Conservation (phyloP, 2,888 invertebrate genomes). For the Miltochrista miniata region DNA sequence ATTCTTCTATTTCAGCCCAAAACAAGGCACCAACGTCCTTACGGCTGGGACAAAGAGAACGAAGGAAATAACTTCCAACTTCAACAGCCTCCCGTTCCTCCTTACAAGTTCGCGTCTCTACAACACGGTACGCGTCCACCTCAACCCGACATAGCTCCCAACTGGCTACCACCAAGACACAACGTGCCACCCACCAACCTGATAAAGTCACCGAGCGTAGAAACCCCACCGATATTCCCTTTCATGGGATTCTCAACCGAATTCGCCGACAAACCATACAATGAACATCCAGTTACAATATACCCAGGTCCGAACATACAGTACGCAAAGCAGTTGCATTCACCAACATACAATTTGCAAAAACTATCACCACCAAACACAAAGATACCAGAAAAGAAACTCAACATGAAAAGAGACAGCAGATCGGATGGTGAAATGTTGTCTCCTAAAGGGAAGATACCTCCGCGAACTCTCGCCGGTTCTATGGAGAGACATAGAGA, state of each 20-base stretch:
- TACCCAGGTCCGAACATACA: slow-evolving; percentile 83
- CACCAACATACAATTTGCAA: slow-evolving; percentile 69
- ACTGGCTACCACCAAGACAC: slow-evolving; percentile 76
- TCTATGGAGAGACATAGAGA: slow-evolving; percentile 91
- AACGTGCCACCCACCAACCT: slow-evolving; percentile 46
- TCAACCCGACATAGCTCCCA: slow-evolving; percentile 51
- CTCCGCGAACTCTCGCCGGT: slow-evolving; percentile 87
- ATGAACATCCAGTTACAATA: slow-evolving; percentile 87
- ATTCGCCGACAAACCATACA: slow-evolving; percentile 80
- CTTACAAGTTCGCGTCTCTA: slow-evolving; percentile 86
- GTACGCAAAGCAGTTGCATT: slow-evolving; percentile 64
- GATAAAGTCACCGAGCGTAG: slow-evolving; percentile 72
- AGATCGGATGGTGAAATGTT: slow-evolving; percentile 74
- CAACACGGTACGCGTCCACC: slow-evolving; percentile 84
- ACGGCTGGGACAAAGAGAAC: slow-evolving; percentile 87
- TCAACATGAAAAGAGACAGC: slow-evolving; percentile 62
- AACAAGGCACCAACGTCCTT: slow-evolving; percentile 89
- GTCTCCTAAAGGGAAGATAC: slow-evolving; percentile 81
- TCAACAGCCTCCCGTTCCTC: slow-evolving; percentile 84
- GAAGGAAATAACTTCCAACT: slow-evolving; percentile 66
- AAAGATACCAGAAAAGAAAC: slow-evolving; percentile 64
- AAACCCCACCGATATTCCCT: slow-evolving; percentile 73
- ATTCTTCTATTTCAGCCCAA: slow-evolving; percentile 84
- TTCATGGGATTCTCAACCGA: slow-evolving; percentile 80
- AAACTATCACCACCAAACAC: slow-evolving; percentile 73